These are phyloP conservation scores for Pygoscelis antarcticus DNA, from an alignment of 2,113 vertebrate genomes.

Conservation along the genomic window DNA sequence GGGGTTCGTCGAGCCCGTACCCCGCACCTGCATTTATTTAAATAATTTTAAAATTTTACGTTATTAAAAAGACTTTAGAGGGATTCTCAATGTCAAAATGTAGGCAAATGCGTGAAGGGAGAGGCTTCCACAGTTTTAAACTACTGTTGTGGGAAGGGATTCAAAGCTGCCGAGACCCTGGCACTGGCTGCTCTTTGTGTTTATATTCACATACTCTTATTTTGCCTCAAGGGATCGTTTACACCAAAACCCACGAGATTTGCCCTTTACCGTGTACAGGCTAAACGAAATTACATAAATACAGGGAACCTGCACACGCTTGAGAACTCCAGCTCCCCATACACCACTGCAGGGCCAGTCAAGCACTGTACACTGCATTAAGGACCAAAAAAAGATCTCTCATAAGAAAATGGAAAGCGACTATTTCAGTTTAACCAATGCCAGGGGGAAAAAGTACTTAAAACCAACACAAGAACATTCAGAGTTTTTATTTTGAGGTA, in stretches of 20 bases:
- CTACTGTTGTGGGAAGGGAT: fast-evolving
- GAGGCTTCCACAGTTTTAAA: fast-evolving
- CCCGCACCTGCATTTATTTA: fast-evolving
- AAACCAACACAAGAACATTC: not conserved
- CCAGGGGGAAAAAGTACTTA: not conserved
- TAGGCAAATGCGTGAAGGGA: not conserved
- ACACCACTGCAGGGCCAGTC: fast-evolving
- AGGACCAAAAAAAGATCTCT: not conserved
- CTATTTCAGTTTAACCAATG: not conserved
- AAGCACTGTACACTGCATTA: fast-evolving
- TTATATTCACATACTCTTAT: fast-evolving
- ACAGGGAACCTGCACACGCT: not conserved
- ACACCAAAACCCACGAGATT: not conserved
- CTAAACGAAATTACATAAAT: not conserved
- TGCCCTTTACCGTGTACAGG: not conserved
- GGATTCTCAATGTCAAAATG: fast-evolving
- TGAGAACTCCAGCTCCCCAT: not conserved
- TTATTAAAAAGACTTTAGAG: fast-evolving
- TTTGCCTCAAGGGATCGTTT: not conserved
- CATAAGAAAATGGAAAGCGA: not conserved
- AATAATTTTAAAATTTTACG: not conserved
- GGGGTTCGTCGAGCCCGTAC: fast-evolving
- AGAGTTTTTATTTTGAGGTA: not conserved
- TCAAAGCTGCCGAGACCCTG: not conserved
- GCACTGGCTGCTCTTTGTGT: fast-evolving